Conservation (phyloP, 2,888 invertebrate species). For the Dynastes grantii region DNA sequence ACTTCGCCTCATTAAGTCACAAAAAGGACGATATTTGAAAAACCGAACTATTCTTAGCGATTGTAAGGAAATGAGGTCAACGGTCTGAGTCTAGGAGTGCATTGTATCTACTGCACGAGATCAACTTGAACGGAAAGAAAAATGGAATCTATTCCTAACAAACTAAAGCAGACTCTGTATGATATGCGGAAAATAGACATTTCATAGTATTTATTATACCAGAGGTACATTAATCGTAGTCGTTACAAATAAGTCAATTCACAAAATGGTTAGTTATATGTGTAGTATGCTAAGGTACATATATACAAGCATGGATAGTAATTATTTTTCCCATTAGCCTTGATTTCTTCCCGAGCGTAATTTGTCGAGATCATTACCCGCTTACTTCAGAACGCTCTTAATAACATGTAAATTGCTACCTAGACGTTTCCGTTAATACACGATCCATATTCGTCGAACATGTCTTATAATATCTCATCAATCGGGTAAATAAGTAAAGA, state of each 20-base stretch:
- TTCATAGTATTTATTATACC: too few relatives aligned
- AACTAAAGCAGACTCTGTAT: too few relatives aligned
- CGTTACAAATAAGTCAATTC: slow-evolving; percentile 1
- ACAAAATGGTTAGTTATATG: slow-evolving; percentile 14
- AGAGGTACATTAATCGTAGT: too few relatives aligned
- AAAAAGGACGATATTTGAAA: too few relatives aligned
- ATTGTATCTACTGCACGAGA: too few relatives aligned
- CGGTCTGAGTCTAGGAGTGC: too few relatives aligned
- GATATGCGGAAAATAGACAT: too few relatives aligned
- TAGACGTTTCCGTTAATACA: slow-evolving; percentile 40
- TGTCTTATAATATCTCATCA: slow-evolving; percentile 37
- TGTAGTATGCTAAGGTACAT: neutral
- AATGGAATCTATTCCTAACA: too few relatives aligned
- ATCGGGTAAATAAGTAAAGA: slow-evolving; percentile 43
- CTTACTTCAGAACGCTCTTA: slow-evolving; percentile 18
- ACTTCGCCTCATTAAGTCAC: too few relatives aligned
- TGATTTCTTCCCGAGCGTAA: slow-evolving; percentile 17
- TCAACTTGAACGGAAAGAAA: too few relatives aligned
- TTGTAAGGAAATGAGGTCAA: too few relatives aligned
- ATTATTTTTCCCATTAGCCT: slow-evolving; percentile 40
- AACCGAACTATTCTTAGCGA: too few relatives aligned
- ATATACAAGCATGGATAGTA: neutral
- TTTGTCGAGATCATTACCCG: slow-evolving; percentile 28
- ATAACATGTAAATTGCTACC: slow-evolving; percentile 45
- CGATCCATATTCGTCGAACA: slow-evolving; percentile 39